Evolutionary conservation across 2,113 vertebrate genomes (phyloP).

Genomic region (Laterallus jamaicensis): DNA sequence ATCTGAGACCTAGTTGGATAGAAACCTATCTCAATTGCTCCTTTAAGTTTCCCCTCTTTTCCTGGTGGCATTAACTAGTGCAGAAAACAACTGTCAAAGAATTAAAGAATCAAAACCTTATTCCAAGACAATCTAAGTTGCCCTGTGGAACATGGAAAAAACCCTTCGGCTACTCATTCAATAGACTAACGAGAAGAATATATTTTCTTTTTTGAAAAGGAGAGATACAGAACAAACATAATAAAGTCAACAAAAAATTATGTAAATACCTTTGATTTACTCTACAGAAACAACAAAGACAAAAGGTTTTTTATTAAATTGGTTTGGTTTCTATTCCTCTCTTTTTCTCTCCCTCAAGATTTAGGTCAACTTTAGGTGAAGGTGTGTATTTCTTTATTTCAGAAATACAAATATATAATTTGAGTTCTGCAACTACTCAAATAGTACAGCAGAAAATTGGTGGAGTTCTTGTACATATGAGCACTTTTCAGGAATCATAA

Average conservation of each 20-base stretch:
- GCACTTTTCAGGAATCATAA: neutral
- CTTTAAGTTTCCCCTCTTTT: neutral
- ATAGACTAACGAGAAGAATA: neutral
- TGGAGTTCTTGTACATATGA: neutral
- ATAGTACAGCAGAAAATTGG: neutral
- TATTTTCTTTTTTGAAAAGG: neutral
- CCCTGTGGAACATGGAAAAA: neutral
- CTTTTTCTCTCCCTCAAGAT: neutral
- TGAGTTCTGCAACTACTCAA: neutral
- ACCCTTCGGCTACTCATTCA: neutral
- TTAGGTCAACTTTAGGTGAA: neutral
- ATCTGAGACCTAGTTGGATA: neutral
- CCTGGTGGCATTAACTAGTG: neutral
- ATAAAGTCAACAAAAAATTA: neutral
- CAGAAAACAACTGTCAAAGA: neutral
- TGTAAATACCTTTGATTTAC: neutral
- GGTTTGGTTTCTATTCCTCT: neutral
- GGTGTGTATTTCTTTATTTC: neutral
- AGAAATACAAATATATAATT: neutral
- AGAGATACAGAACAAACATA: neutral
- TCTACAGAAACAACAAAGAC: neutral
- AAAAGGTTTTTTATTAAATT: neutral
- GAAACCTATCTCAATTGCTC: neutral
- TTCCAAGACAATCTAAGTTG: neutral
- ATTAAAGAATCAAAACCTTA: neutral